These are phyloP conservation scores for Tringa solitaria DNA, from an alignment of 2,113 vertebrate genomes.

Conservation along the genomic window DNA sequence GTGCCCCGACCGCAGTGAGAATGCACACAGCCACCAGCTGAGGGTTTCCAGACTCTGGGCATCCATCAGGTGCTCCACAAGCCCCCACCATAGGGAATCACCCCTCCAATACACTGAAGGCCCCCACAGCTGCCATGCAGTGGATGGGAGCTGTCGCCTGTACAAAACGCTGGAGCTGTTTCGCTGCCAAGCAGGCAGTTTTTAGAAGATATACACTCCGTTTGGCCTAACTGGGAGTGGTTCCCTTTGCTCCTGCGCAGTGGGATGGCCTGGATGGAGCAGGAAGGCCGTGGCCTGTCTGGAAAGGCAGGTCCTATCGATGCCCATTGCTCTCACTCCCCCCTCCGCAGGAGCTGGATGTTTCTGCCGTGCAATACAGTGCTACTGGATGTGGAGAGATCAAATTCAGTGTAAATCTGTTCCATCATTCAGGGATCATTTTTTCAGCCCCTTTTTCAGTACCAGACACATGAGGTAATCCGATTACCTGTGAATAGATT, in stretches of 20 bases:
- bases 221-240: not conserved
- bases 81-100: not conserved
- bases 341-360: fast-evolving
- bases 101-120: not conserved
- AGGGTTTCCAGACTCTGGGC: not conserved
- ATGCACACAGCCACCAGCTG: not conserved
- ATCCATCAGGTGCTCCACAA: not conserved
- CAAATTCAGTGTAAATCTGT: not conserved
- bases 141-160: not conserved
- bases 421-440: not conserved
- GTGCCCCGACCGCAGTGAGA: not conserved
- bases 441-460: not conserved
- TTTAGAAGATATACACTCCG: not conserved
- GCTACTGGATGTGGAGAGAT: not conserved
- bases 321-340: not conserved
- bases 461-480: not conserved
- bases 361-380: not conserved
- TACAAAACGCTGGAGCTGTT: not conserved
- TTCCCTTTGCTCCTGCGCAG: not conserved
- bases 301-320: not conserved
- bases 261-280: not conserved
- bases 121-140: fast-evolving
- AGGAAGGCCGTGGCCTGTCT: fast-evolving
- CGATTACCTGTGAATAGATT: conserved; percentile 12
- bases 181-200: not conserved